phyloP scores from a whole-genome alignment of 1,140 invertebrate genomes.

The Leptonema lineaticorne region DNA sequence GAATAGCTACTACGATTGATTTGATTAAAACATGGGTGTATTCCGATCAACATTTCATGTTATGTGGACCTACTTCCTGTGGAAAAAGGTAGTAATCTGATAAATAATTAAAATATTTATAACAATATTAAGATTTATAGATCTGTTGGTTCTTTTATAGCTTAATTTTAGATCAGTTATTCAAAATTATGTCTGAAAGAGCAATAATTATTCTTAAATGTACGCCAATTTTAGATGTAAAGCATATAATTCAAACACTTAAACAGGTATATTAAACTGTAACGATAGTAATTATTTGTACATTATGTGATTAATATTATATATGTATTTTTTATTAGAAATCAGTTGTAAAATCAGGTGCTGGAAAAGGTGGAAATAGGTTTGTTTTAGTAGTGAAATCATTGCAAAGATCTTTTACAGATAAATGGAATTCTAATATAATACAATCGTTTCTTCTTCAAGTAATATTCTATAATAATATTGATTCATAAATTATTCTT shows the following conservation, averaged over 20 bases:
- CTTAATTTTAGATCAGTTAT: conserved; percentile 48
- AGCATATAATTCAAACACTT: conserved; percentile 51
- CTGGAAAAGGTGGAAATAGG: conserved; percentile 30
- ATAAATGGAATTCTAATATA: conserved; percentile 48
- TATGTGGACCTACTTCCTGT: conserved; percentile 36
- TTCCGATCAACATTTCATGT: conserved; percentile 37
- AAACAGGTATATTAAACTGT: conserved; percentile 49
- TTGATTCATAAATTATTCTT: conserved; percentile 17
- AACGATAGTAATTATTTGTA: no score
- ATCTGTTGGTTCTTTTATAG: conserved; percentile 47
- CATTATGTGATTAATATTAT: no score
- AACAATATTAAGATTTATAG: background rate
- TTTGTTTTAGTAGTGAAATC: conserved; percentile 46
- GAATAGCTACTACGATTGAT: conserved; percentile 20
- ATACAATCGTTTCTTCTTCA: conserved; percentile 51
- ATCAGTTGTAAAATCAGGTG: conserved; percentile 32
- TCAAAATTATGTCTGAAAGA: conserved; percentile 47
- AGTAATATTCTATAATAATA: conserved; percentile 40
- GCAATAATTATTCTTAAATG: conserved; percentile 51
- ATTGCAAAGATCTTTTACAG: conserved; percentile 47
- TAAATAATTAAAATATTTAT: no score
- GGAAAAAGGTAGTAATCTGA: conserved; percentile 40
- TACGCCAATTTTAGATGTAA: conserved; percentile 50
- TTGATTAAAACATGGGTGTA: conserved; percentile 30
- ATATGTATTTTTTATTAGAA: conserved; percentile 36